Percentiles rank a stretch among this genome's conserved stretches.
Conservation (phyloP, 2,113 vertebrate genomes). For the Ariopsis seemanni region DNA sequence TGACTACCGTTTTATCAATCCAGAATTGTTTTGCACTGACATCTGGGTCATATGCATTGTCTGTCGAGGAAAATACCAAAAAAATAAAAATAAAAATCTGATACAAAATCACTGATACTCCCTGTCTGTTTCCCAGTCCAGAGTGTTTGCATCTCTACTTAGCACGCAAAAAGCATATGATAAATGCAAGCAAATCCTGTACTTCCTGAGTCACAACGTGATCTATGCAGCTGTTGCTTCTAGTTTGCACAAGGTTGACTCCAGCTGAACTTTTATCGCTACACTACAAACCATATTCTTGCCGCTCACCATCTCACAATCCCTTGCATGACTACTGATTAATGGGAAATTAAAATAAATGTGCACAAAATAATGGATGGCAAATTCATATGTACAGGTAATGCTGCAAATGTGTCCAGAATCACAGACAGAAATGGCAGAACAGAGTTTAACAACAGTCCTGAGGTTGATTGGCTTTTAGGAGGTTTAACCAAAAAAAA, state of each 20-base stretch:
- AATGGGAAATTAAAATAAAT: background rate
- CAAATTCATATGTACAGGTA: background rate
- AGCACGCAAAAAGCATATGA: background rate
- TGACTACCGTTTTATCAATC: slow-evolving; percentile 90
- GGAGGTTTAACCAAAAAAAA: background rate
- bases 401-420: background rate
- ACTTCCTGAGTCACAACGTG: background rate
- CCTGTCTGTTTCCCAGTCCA: too few species aligned
- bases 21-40: slow-evolving; percentile 84
- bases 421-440: background rate
- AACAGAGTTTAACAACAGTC: background rate
- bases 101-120: background rate
- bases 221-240: background rate
- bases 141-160: background rate
- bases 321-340: background rate
- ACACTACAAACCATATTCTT: background rate
- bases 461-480: background rate
- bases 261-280: background rate
- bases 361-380: background rate
- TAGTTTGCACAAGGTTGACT: background rate
- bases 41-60: slow-evolving; percentile 75
- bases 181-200: slow-evolving; percentile 6
- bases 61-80: slow-evolving; percentile 62
- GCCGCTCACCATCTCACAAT: background rate
- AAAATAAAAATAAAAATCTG: background rate